Base-by-base conservation (phyloP, 2,888 invertebrate species). In the Gibbula magus region DNA sequence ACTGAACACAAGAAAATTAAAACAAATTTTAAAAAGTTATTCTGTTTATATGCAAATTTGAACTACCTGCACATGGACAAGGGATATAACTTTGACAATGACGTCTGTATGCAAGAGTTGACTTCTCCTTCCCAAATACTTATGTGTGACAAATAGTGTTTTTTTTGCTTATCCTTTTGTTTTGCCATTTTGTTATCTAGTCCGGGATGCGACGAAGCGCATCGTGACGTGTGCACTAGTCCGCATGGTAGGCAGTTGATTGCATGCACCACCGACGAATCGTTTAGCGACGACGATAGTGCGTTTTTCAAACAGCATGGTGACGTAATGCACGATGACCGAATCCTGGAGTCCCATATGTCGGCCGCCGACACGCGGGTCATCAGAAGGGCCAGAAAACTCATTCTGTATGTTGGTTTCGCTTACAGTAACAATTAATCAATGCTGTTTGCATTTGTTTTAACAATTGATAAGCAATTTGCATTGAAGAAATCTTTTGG, bases 371-470 rank as follows among this genome's bases (percentile, higher is more conserved):
- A 92, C 32, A 89, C 89, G 20, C 86, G 82, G 74, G 90, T 90
- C 77, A 88, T 92, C 79, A 88, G 90, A 78, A 86, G 88, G 79
- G 92, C 92, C 25, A 86, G 85, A 61, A 86, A 84, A 67, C 88
- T 91, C 61, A 81, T 91, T 82, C 88, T 89, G 91, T 91, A 90
- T 85, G 88, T 89, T 81, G 79, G 78, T 75, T 25, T 79, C 75
- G 45, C 45, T 45, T 61, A 61, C 22, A 61, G 61, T 25, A 61
- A 61, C 25, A 61, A 61, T 25, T 25, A 25, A 45, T 10, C 5
- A 45, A 45, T 45, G 45, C 45, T 45, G 45, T 45, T 45, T 45
- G 45, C 5, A 45, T 45, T 45, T 45, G 45, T 7, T 10, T 45
- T 45, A 45, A 8, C 45, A 45, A 61, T 61, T 22, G 5, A 13